Base-by-base conservation (phyloP, 2,113 vertebrate genomes). In the Plestiodon gilberti region DNA sequence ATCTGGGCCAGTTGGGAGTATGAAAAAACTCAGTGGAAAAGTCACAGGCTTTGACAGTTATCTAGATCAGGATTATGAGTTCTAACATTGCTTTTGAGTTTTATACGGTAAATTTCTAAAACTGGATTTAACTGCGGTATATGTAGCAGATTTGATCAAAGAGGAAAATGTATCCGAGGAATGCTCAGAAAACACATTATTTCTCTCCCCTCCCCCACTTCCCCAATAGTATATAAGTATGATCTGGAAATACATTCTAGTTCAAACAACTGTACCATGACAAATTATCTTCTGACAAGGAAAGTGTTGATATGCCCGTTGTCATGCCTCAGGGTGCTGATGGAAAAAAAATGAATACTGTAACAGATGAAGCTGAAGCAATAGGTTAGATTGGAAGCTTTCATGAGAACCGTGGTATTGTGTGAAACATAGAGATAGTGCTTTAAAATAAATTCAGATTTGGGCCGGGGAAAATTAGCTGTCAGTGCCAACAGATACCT, bases 111-210 rank as follows among this genome's bases (percentile, higher is more conserved):
- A 23, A 64, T 40, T 62, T 61, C 62, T 43, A 62, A 22, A 80
- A 83, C 57, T 25, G 30, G 38, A 88, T 88, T 23, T 62, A 71
- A 55, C n/a, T 71, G 22, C 52, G 48, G 33, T 78, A 52, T 65
- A 33, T 28, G 74, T 79, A 90, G 62, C 4, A 76, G 15, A 71
- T 10, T 61, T 81, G 82, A 38, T 82, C 81, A 88, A 91, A 18
- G 4, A 52, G 52, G 85, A 8, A 40, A 71, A 87, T n/a, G 18
- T 23, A 1, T 82, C 28, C 61, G 18, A 73, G 20, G 22, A 86
- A 18, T 43, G 7, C 1, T 14, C 48, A 61, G 38, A 15, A 55
- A 20, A 52, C 61, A 73, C 0, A 30, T 80, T 81, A 1, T 81
- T 2, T 55, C 25, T 28, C 6, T 30, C 2, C 7, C 65, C 2